Evolutionary conservation across 2,113 vertebrate species (phyloP).

Genomic region (Gobiocypris rarus): DNA sequence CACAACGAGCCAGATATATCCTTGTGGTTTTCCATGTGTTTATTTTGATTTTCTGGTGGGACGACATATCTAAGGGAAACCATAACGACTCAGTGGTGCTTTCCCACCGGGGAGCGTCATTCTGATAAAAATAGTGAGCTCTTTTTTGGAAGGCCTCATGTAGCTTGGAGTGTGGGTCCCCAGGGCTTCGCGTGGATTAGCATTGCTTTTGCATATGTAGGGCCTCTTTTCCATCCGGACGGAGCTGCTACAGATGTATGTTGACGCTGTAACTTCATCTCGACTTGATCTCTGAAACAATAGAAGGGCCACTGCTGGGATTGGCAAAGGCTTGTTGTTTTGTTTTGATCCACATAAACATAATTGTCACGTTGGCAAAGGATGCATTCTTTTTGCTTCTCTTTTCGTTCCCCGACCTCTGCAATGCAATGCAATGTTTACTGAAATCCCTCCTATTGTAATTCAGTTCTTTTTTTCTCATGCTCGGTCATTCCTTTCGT

Average conservation of each 20-base stretch:
- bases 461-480: background rate
- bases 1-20: slow-evolving; percentile 75
- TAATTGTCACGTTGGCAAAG: slow-evolving; percentile 32
- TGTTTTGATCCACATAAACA: slow-evolving; percentile 44
- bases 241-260: slow-evolving; percentile 25
- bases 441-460: background rate
- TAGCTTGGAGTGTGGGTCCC: slow-evolving; percentile 64
- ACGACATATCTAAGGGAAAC: slow-evolving; percentile 73
- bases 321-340: slow-evolving; percentile 6
- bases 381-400: slow-evolving; percentile 2
- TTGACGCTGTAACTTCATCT: slow-evolving; percentile 40
- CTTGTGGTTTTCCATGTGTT: slow-evolving; percentile 74
- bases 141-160: slow-evolving; percentile 69
- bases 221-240: slow-evolving; percentile 2
- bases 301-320: slow-evolving; percentile 19
- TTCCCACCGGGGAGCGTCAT: slow-evolving; percentile 71
- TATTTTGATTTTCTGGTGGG: slow-evolving; percentile 76
- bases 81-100: slow-evolving; percentile 71
- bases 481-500: slow-evolving; percentile 23
- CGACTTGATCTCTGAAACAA: slow-evolving; percentile 31
- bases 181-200: slow-evolving; percentile 55
- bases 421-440: slow-evolving; percentile 11
- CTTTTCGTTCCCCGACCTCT: background rate
- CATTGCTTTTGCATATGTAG: slow-evolving; percentile 32
- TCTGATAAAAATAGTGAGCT: slow-evolving; percentile 71